A percentile compares a stretch with the other conserved stretches of the same genome.
These are phyloP conservation scores for Marisa cornuarietis DNA, from an alignment of 1,140 invertebrate genomes.

Conservation along the genomic window DNA sequence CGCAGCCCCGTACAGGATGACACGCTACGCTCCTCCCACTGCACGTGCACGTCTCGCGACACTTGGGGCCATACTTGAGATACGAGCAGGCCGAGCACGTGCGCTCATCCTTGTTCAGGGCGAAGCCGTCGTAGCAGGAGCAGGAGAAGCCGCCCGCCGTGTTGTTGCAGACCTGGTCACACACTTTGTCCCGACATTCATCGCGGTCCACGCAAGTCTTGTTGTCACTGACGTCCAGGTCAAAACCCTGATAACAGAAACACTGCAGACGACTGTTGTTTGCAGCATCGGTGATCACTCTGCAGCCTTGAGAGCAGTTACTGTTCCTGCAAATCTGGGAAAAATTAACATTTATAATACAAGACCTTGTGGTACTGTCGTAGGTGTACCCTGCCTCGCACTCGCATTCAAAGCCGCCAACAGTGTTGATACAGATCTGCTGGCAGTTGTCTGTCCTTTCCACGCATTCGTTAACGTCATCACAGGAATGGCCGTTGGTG, in stretches of 20 bases:
- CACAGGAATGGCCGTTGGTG: conserved; percentile 1
- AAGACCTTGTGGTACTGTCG: not conserved
- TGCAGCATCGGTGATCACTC: not conserved
- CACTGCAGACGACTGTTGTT: not conserved
- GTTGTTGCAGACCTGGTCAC: conserved; percentile 39
- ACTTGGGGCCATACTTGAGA: conserved; percentile 31
- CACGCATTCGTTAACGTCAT: conserved; percentile 63
- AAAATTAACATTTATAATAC: not conserved
- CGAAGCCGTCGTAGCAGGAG: conserved; percentile 32
- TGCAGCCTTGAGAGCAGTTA: not conserved
- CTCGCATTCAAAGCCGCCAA: conserved; percentile 39
- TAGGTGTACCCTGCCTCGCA: conserved; percentile 34
- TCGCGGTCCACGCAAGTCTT: conserved; percentile 16
- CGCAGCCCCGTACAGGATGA: conserved; percentile 31
- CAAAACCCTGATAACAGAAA: not conserved
- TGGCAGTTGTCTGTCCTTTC: conserved; percentile 52
- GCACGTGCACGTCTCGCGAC: conserved; percentile 34
- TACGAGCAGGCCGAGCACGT: conserved; percentile 21
- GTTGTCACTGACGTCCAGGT: not conserved
- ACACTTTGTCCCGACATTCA: conserved; percentile 10
- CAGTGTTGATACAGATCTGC: conserved; percentile 48
- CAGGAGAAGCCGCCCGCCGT: conserved; percentile 39
- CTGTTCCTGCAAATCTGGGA: not conserved
- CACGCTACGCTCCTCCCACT: conserved; percentile 17
- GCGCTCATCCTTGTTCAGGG: conserved; percentile 30